Base-by-base conservation (phyloP, 2,888 invertebrate genomes). In the Heliconius aoede region DNA sequence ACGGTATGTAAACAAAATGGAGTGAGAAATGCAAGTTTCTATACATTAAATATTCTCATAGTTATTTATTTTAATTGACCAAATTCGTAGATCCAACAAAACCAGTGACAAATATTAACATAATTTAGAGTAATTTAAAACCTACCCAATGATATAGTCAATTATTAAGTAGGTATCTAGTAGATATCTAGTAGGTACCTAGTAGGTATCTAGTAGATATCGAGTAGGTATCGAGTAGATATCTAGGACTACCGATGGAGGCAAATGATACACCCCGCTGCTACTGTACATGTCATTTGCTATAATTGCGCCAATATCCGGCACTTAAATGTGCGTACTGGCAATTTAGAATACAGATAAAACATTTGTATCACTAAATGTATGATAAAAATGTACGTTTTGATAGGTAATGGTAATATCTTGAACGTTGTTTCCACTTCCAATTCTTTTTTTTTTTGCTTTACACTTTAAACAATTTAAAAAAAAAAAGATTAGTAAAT, bases 301-400 rank as follows among this genome's bases (percentile, higher is more conserved):
- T 81, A 84, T 86, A 88, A 89, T 89, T 88, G 86, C 84, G 75
- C 83, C 87, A 84, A 89, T 90, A 90, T 90, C 90, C 89, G 89
- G 86, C 86, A 88, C 85, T 85, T 87, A 88, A 85, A 84, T 85
- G 86, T 85, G 84, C 81, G 85, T 85, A 84, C 81, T 76, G 72
- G 84, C 83, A 88, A 87, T 88, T 88, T 85, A 76, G 82, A 87
- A 84, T 81, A 80, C 74, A 82, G 84, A 84, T 84, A 84, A 81
- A 73, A 79, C 76, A 76, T 77, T 77, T 79, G 81, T 81, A 83
- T 82, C 82, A 78, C 80, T 80, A 73, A 77, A 73, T 73, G 74
- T 67, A 68, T 61, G 67, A 76, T 80, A 85, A 85, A 73, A 78
- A 80, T 78, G 76, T 74, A 81, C 81, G 81, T 77, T 79, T n/a